A percentile compares a stretch with the other conserved stretches of the same genome.
These are phyloP conservation scores for Melanotaenia pygmaea DNA, from an alignment of 2,797 vertebrate genomes.

Conservation along the genomic window DNA sequence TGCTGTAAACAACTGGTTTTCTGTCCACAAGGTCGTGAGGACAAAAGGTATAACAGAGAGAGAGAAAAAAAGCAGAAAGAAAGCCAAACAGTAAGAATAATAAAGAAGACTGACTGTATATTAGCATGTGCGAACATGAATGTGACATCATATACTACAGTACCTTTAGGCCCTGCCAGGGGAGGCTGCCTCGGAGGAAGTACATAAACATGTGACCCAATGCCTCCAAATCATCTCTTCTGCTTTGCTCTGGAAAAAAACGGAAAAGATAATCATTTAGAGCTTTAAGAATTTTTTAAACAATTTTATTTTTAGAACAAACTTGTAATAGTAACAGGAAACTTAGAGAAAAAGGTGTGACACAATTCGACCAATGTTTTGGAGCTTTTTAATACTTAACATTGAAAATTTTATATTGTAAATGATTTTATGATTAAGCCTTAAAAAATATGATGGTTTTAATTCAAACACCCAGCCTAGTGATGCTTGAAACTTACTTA, in stretches of 20 bases:
- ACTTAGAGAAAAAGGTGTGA: neutral
- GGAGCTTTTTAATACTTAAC: neutral
- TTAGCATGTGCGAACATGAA: constrained; percentile 7
- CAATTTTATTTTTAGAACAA: too few relatives aligned
- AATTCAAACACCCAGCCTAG: neutral
- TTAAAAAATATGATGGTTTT: neutral
- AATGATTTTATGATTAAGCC: neutral
- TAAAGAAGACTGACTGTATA: constrained; percentile 21
- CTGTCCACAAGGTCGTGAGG: constrained; percentile 10
- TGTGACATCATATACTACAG: neutral
- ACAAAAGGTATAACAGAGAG: neutral
- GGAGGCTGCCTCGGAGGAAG: constrained; percentile 96
- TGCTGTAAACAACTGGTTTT: neutral
- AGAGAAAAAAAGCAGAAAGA: constrained; percentile 11
- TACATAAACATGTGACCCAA: constrained; percentile 99
- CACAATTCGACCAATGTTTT: neutral
- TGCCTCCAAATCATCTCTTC: constrained; percentile 96
- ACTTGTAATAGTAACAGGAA: neutral
- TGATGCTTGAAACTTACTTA: too few relatives aligned
- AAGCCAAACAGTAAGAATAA: constrained; percentile 10
- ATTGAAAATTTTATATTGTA: neutral
- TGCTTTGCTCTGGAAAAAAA: constrained; percentile 92
- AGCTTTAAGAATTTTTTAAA: too few relatives aligned
- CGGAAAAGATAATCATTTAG: constrained; percentile 7
- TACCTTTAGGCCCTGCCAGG: constrained; percentile 99